Base-by-base conservation (phyloP, 1,140 invertebrate species). In the Drosophila virilis region DNA sequence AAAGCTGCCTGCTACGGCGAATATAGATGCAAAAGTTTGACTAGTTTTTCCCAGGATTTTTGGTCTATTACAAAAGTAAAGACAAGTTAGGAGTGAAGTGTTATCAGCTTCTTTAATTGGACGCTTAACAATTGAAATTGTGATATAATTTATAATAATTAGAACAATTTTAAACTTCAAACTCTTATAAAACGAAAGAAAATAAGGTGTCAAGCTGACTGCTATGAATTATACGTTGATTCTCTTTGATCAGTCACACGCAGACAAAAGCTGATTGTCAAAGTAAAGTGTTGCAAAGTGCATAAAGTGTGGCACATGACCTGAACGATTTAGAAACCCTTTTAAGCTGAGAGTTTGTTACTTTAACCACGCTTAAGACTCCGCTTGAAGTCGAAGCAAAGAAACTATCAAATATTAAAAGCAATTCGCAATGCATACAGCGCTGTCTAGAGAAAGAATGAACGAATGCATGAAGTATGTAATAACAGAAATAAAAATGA, bases 401-500 rank as follows among this genome's bases (percentile, higher is more conserved):
- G 12, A 28, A 35, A 35, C 51, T 17, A 54, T 54, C n/a, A 54
- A 15, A 54, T 37, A 54, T 52, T 52, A 13, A 33, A 55, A 55
- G 33, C 52, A 15, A 13, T 62, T 62, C 51, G 60, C 60, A 51
- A 15, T 40, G 45, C 28, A 74, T 9, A 46, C 58, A 66, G 40
- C 48, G 8, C n/a, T 45, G 12, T 37, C 13, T n/a, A 15, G 15
- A 37, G 10, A 35, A 6, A 57, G 43, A 35, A 7, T 13, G 40
- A 6, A n/a, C 6, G n/a, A n/a, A n/a, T 28, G 22, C 22, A 55
- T 55, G 32, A 57, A 55, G 42, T 66, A 43, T 66, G 52, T 57
- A 57, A 57, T 67, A 67, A 48, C 33, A 57, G 42, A 55, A 37
- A 40, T 46, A 40, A 46, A 66, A 32, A 57, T 57, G 38, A 32